Evolutionary conservation across 64 coral and sea anemone species (phyloP).

Genomic region (Montipora efflorescens): DNA sequence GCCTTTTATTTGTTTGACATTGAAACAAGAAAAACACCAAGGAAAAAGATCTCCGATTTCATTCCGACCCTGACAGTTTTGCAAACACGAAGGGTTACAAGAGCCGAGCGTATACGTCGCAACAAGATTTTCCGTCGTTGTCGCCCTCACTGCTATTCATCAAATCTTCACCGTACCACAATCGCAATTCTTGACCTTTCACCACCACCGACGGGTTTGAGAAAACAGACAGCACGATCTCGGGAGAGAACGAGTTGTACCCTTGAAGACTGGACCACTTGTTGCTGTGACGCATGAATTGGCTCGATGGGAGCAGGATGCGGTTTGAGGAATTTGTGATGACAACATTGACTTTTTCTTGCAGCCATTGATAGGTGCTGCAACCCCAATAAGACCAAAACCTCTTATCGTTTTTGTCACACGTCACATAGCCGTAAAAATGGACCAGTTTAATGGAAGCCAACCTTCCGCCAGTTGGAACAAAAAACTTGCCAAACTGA

Average conservation of each 20-base stretch:
- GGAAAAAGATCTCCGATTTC: too few species aligned
- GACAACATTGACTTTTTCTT: not conserved
- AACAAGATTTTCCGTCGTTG: not conserved
- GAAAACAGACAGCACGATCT: not conserved
- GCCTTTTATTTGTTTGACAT: too few species aligned
- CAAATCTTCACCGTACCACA: not conserved
- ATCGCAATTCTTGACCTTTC: not conserved
- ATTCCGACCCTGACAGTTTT: too few species aligned
- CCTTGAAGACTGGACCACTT: not conserved
- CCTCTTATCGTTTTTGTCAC: not conserved
- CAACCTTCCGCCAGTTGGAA: not conserved
- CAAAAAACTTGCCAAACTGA: not conserved
- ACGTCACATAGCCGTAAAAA: not conserved
- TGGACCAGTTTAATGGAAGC: conserved; percentile 30
- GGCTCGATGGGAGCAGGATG: not conserved
- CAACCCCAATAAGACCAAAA: not conserved
- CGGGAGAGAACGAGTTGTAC: not conserved
- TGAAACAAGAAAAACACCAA: too few species aligned
- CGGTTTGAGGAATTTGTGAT: not conserved
- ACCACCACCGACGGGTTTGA: not conserved
- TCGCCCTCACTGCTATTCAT: not conserved
- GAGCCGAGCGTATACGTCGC: not conserved
- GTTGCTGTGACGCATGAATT: not conserved
- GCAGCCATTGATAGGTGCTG: not conserved
- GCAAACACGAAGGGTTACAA: too few species aligned